phyloP scores from a whole-genome alignment of 1,140 invertebrate genomes.

The Acyrthosiphon pisum region DNA sequence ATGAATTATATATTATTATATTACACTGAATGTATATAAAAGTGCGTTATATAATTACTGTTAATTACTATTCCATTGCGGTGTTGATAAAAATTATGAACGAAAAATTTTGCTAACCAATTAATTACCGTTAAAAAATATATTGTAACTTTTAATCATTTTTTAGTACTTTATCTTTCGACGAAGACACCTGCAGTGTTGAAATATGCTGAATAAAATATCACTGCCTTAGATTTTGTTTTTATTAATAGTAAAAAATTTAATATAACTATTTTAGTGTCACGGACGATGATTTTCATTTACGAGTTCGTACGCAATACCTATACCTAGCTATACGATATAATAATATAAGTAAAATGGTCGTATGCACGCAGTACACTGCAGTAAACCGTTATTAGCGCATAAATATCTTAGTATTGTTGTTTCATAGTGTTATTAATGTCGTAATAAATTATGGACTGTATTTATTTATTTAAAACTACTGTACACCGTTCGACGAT shows the following conservation, averaged over 20 bases:
- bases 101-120: background rate
- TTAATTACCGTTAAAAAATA: background rate
- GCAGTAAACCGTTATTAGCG: background rate
- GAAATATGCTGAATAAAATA: background rate
- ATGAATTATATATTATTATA: background rate
- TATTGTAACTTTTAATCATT: background rate
- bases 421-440: background rate
- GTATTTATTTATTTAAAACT: background rate
- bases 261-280: background rate
- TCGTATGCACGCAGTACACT: background rate
- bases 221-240: background rate
- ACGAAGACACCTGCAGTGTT: background rate
- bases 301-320: background rate
- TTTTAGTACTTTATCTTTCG: background rate
- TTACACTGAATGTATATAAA: background rate
- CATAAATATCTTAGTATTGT: background rate
- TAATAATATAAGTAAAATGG: background rate
- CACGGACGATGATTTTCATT: background rate
- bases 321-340: background rate
- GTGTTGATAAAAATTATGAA: background rate
- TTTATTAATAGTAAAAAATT: background rate
- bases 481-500: background rate
- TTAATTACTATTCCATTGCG: background rate
- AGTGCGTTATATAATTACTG: background rate
- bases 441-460: background rate